A percentile compares a stretch with the other conserved stretches of the same genome.
Conservation (phyloP, 2,888 invertebrate species). For the Pterobdella sp. region DNA sequence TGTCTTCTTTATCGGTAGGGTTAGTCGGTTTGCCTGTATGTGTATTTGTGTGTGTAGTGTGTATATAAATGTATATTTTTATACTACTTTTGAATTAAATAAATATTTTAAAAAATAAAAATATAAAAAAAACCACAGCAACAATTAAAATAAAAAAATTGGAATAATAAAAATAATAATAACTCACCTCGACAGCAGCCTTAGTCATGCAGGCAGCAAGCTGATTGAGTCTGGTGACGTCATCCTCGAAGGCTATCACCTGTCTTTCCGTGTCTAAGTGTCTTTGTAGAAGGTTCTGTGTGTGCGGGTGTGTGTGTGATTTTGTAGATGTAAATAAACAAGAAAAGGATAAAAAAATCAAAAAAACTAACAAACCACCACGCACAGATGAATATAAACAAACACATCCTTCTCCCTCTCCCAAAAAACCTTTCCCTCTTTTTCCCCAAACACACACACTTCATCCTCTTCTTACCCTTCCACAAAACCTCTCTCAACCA, state of each 20-base stretch:
- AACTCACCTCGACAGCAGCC: too few relatives aligned
- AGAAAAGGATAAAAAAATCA: neutral
- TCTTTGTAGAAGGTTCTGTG: constrained; percentile 66
- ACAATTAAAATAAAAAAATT: too few relatives aligned
- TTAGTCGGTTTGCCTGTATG: neutral
- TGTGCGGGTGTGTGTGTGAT: constrained; percentile 19
- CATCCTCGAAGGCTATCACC: constrained; percentile 71
- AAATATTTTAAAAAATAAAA: too few relatives aligned
- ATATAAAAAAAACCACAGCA: too few relatives aligned
- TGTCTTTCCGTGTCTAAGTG: constrained; percentile 81
- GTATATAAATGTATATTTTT: too few relatives aligned
- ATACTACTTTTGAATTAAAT: too few relatives aligned
- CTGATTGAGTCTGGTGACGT: constrained; percentile 70
- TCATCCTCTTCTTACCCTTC: too few relatives aligned
- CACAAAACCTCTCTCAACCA: neutral
- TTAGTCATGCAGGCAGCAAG: constrained; percentile 60
- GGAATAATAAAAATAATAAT: too few relatives aligned
- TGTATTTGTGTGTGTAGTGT: neutral
- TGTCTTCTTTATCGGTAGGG: neutral
- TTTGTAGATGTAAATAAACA: neutral
- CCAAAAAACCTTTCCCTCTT: neutral
- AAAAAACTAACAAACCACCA: neutral
- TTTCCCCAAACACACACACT: neutral
- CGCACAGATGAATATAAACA: neutral
- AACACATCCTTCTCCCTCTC: neutral